Evolutionary conservation across 2,797 vertebrate species (phyloP), one percentile per base, ranked within the genome.

Genomic region (Thripadectes ignobilis): DNA sequence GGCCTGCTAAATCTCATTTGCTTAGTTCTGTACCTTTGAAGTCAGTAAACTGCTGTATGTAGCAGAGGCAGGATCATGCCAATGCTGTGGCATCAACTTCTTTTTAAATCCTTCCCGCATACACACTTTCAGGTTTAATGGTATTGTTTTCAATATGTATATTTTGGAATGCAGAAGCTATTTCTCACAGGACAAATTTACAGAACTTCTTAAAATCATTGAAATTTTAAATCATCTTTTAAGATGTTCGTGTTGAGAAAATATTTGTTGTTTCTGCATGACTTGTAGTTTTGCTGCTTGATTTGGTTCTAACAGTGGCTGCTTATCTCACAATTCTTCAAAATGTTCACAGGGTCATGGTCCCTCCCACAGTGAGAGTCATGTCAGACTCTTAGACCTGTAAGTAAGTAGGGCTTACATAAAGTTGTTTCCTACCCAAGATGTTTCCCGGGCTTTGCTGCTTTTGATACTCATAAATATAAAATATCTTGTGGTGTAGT

Each of bases 311-410:
- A 39, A 26, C 18, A 48, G 22, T 59, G 59, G 5, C n/a, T 76
- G 4, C 43, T 85, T 85, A 73, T 82, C 30, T 85, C 41, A 67
- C 36, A 71, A 2, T 49, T 63, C 11, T 85, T 0, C 12, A 30
- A 57, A 84, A 43, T 4, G 0, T 52, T 65, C 1, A 32, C 1
- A 27, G n/a, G 45, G 21, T 68, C 2, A 0, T 78, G 34, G 21
- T 78, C 20, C 26, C 24, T 81, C 41, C 39, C 21, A 15, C 23
- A 41, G 30, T 74, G 62, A 66, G 57, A 63, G 49, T 21, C 19
- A 7, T 19, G 38, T 80, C 21, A 74, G 65, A 27, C 38, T 57
- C n/a, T 63, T 38, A 54, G 10, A 55, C 13, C 87, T 20, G 0
- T 12, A 32, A 43, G 30, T 34, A 30, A 54, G 16, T 55, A 32